Evolutionary conservation across 2,113 vertebrate species (phyloP), one percentile per base, ranked within the genome.

Genomic region (Deroptyus accipitrinus): DNA sequence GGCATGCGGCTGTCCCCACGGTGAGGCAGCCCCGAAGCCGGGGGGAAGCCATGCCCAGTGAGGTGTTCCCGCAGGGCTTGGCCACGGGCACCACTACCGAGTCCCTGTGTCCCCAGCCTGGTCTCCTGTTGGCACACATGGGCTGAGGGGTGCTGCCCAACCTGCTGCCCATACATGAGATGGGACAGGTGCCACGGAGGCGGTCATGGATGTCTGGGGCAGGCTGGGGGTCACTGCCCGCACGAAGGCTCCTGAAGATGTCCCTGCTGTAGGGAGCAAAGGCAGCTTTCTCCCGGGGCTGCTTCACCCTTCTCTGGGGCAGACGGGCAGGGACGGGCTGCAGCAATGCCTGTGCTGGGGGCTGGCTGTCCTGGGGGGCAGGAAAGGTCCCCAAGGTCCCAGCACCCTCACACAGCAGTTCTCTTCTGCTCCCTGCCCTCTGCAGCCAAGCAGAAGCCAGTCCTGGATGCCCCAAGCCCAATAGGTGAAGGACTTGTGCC

Each of bases 401-500:
- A 4, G 27, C 8, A 55, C 42, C 59, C 41, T 31, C 30, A 70
- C 0, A 1, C 61, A 63, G 41, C 30, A 42, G 64, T 3, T 4
- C 37, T 57, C 10, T 52, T 84, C 83, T 95, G 90, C 88, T 96
- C 75, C 74, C 76, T 91, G 77, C 82, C 80, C 68, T 63, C 85
- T 92, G 54, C 96, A 98, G 97, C 94, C 83, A 98, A 98, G 88
- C 91, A 97, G n/a, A 97, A 98, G 75, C 94, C 86, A 5, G 25
- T 19, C 6, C 66, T 92, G 86, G 97, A 97, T 18, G 70, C 91
- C 15, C 59, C 93, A 3, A 10, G 13, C 17, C 51, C 17, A 1
- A 69, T 89, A n/a, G 15, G 77, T 2, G 1, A 90, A 39, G 77
- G 85, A 42, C 75, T 95, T 24, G 22, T 10, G 77, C 64, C 96